Percentiles rank a stretch among this genome's conserved stretches.
phyloP scores from a whole-genome alignment of 1,140 invertebrate genomes.

The Pogonognathellus flavescens region DNA sequence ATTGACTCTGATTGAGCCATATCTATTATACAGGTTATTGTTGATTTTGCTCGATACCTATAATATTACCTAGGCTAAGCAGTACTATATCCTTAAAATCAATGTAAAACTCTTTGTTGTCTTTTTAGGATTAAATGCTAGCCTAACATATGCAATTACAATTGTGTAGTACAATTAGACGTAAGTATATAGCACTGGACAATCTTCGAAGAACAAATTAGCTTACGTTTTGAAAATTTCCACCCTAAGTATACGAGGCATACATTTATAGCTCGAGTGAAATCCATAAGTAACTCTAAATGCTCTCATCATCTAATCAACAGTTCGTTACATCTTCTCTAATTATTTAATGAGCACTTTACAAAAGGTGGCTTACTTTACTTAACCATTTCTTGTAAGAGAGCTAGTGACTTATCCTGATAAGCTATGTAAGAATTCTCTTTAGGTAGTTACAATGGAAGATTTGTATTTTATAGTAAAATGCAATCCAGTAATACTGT shows the following conservation, averaged over 20 bases:
- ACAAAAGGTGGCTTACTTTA: not conserved
- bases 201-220: constrained; percentile 23
- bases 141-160: no score
- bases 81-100: no score
- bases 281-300: constrained; percentile 33
- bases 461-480: no score
- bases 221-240: constrained; percentile 54
- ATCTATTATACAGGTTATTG: not conserved
- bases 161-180: no score
- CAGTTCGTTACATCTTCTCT: constrained; percentile 58
- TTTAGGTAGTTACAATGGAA: not conserved
- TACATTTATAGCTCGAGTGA: constrained; percentile 25
- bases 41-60: no score
- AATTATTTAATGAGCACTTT: constrained; percentile 37
- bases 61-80: no score
- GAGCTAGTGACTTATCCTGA: not conserved
- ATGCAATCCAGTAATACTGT: not conserved
- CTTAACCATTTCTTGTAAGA: not conserved
- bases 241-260: not conserved
- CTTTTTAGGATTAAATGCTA: no score
- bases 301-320: constrained; percentile 60
- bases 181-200: no score
- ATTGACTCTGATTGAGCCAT: constrained; percentile 33
- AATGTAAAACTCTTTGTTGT: no score
- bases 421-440: not conserved